Conservation (phyloP, 2,888 invertebrate genomes). For the Lasioglossum zephyrum region DNA sequence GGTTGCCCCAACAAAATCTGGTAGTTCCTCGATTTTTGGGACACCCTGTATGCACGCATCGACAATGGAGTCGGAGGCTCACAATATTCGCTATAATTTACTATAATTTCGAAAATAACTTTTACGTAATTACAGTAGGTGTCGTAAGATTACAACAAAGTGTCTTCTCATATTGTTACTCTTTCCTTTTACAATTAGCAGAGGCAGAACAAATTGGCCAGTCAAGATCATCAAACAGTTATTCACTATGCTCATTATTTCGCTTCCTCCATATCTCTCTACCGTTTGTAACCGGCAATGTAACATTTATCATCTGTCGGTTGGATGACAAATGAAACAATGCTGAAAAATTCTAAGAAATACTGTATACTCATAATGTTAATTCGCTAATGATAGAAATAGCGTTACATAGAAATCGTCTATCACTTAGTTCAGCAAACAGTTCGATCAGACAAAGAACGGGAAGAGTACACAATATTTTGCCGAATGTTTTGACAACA, state of each 20-base stretch:
- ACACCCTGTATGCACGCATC: neutral
- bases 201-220: slow-evolving; percentile 10
- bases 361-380: neutral
- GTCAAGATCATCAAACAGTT: neutral
- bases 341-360: neutral
- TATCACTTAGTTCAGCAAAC: neutral
- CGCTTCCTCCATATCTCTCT: neutral
- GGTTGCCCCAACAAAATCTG: no score
- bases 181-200: neutral
- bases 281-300: neutral
- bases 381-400: neutral
- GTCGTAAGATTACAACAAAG: neutral
- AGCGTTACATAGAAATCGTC: neutral
- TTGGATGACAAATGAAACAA: neutral
- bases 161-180: neutral
- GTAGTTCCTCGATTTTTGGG: no score
- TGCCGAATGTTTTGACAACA: neutral
- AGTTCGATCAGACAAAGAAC: neutral
- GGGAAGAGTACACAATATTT: neutral
- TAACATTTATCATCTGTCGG: neutral
- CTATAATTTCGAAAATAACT: neutral
- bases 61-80: neutral
- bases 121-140: neutral
- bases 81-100: neutral
- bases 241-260: neutral